Conservation (phyloP, 2,797 vertebrate genomes). For the Macropus fuliginosus region DNA sequence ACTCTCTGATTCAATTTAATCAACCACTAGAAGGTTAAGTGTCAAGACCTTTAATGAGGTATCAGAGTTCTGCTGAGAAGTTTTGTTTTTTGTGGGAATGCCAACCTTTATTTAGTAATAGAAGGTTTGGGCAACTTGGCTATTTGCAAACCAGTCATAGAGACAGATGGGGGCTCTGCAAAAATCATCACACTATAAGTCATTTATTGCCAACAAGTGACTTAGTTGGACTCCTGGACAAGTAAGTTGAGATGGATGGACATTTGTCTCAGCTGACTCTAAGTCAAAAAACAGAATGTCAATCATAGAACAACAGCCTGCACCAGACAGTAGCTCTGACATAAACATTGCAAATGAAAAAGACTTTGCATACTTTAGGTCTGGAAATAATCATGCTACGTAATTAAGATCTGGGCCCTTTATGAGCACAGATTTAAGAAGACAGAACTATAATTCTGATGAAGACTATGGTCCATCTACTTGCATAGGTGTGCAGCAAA, state of each 20-base stretch:
- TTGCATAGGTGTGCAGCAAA: background rate
- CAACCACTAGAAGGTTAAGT: background rate
- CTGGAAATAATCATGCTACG: background rate
- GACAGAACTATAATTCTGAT: background rate
- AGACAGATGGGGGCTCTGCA: background rate
- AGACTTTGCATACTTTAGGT: background rate
- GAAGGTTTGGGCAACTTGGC: background rate
- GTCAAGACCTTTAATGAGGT: background rate
- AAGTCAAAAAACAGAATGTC: background rate
- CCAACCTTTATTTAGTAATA: background rate
- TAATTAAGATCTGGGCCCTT: background rate
- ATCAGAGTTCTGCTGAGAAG: background rate
- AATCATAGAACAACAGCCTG: background rate
- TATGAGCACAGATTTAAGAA: background rate
- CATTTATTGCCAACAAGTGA: background rate
- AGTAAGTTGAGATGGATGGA: background rate
- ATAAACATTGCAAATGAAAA: background rate
- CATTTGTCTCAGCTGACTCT: background rate
- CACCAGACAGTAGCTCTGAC: background rate
- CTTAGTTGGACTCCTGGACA: background rate
- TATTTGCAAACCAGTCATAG: background rate
- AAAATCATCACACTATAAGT: background rate
- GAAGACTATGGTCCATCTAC: background rate
- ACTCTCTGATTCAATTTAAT: background rate
- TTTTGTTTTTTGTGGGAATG: background rate